Evolutionary conservation across 92 coral and sea anemone species (phyloP).

Genomic region (Parazoanthus atlanticus): DNA sequence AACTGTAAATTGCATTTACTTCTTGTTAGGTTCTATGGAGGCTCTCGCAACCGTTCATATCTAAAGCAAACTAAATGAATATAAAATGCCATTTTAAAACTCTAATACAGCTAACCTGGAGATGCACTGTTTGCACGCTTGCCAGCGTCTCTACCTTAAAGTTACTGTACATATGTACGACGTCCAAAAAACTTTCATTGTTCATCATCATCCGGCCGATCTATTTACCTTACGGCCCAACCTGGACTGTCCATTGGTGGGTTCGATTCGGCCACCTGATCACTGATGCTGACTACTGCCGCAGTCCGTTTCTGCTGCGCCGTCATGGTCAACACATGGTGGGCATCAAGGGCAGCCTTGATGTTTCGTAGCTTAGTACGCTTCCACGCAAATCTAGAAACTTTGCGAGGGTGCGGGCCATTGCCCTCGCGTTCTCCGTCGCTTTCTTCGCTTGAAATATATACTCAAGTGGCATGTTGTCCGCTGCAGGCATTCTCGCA

Average conservation of each 20-base stretch:
- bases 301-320: background rate
- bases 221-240: background rate
- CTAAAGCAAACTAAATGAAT: no score
- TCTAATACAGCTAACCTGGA: no score
- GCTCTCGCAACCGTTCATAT: no score
- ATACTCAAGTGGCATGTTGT: slow-evolving; percentile 13
- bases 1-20: no score
- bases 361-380: background rate
- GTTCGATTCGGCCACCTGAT: background rate
- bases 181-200: no score
- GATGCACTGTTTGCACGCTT: no score
- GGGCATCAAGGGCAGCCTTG: background rate
- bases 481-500: background rate
- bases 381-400: background rate
- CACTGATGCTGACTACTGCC: background rate
- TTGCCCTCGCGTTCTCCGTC: background rate
- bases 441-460: background rate
- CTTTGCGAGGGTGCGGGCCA: background rate
- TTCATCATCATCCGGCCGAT: no score
- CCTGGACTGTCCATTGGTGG: background rate
- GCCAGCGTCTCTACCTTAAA: no score
- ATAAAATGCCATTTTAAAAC: no score
- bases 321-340: background rate
- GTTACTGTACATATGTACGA: no score
- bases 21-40: no score